Evolutionary conservation across 2,888 invertebrate genomes (phyloP), one percentile per base, ranked within the genome.

Genomic region (Quadriops clusia): DNA sequence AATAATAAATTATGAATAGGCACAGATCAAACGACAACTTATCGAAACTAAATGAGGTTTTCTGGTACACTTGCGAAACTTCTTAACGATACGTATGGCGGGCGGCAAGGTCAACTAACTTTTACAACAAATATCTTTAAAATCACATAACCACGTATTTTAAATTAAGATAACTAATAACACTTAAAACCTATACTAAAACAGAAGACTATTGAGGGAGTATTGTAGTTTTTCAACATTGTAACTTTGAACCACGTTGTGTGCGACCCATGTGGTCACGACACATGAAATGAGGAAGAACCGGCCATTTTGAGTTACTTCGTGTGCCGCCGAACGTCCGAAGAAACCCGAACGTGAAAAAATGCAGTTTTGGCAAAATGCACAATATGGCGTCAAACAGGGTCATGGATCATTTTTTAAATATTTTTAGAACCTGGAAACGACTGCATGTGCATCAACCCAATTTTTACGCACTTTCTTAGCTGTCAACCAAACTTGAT

Each of bases 251-350:
- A 55, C 50, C 53, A 58, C 58, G 56, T 56, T 54, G 60, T 59
- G 60, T 54, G 50, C 61, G 60, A 61, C 59, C 60, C 60, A 61
- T 61, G 61, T 54, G 61, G 61, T 54, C 61, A 59, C n/a, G n/a
- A n/a, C n/a, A 55, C 61, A 58, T 60, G 51, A 48, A 58, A 52
- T 56, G 51, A 53, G 50, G 45, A 41, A 40, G 30, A 21, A 49
- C 42, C 53, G 49, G 58, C 59, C 58, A 58, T 58, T 44, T 59
- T 59, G 39, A 22, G 24, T 29, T 30, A 15, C 14, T 30, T 41
- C 41, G 43, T 24, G 12, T 10, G 18, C 26, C 10, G 23, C 36
- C 40, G 42, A n/a, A 23, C n/a, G 33, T 16, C 7, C 40, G 40
- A 34, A 35, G 17, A 18, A 27, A 27, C 30, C 25, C 40, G 41